A percentile compares a stretch with the other conserved stretches of the same genome.
Evolutionary conservation across 2,797 vertebrate species (phyloP).

Genomic region (Tamandua tetradactyla): DNA sequence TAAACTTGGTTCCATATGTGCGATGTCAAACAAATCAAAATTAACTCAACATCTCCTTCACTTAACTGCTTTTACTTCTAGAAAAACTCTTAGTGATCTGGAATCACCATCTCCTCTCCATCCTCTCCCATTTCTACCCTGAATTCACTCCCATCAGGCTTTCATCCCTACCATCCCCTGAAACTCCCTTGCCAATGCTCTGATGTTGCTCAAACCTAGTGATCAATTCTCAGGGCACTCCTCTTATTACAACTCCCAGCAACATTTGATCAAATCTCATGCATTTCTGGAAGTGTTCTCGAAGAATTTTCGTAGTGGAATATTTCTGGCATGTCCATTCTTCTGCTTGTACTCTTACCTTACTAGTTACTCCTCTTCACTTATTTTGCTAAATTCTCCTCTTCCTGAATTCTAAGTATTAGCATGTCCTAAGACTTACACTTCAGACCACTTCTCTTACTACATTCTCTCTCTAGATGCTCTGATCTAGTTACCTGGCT

Average conservation of each 20-base stretch:
- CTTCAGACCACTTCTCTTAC: background rate
- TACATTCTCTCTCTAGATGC: background rate
- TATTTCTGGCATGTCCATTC: background rate
- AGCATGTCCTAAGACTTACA: background rate
- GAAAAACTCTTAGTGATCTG: background rate
- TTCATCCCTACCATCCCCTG: background rate
- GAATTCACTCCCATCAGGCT: no score
- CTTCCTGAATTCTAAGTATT: background rate
- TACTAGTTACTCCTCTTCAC: background rate
- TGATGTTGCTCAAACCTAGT: background rate
- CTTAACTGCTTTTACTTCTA: background rate
- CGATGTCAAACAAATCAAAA: background rate
- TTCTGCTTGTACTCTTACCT: background rate
- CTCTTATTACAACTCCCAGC: background rate
- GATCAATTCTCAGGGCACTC: background rate
- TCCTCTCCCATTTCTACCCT: background rate
- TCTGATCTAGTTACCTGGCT: background rate
- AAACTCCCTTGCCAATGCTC: background rate
- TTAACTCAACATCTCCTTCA: background rate
- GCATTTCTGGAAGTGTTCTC: background rate
- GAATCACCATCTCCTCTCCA: background rate
- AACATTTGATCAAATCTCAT: background rate
- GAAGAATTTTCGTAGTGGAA: background rate
- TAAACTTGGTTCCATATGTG: background rate
- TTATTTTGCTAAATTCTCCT: background rate